Evolutionary conservation across 2,888 invertebrate species (phyloP).

Genomic region (Rhagophthalmus giganteus): DNA sequence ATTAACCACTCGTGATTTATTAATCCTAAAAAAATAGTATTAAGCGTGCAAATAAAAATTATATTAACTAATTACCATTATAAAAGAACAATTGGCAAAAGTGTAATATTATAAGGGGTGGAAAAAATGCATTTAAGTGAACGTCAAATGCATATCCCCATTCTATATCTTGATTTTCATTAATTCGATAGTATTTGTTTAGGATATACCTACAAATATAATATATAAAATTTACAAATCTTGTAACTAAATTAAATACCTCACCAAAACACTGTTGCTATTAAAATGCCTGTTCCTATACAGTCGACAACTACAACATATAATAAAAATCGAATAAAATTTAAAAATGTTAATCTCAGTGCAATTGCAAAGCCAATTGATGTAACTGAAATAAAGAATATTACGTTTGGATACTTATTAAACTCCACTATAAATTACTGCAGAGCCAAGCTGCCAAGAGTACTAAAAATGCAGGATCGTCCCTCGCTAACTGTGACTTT

Average conservation of each 20-base stretch:
- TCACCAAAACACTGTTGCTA: constrained; percentile 89
- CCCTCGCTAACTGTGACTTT: constrained; percentile 97
- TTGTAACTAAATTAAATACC: constrained; percentile 29
- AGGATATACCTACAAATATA: constrained; percentile 71
- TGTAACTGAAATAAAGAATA: constrained; percentile 70
- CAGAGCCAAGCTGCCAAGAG: constrained; percentile 83
- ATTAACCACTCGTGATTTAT: constrained; percentile 77
- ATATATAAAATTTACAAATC: constrained; percentile 5
- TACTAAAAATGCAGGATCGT: constrained; percentile 98
- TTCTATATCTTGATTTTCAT: constrained; percentile 82
- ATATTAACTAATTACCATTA: constrained; percentile 62
- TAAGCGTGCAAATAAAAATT: too few species aligned
- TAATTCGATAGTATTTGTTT: constrained; percentile 75
- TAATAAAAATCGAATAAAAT: constrained; percentile 80
- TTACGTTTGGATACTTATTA: background rate
- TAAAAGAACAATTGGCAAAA: constrained; percentile 89
- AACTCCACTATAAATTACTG: constrained; percentile 59
- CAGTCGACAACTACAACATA: constrained; percentile 96
- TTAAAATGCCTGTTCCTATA: constrained; percentile 81
- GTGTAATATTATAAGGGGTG: constrained; percentile 91
- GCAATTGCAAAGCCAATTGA: constrained; percentile 87
- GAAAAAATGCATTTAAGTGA: constrained; percentile 97
- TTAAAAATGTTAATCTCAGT: constrained; percentile 67
- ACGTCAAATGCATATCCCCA: constrained; percentile 99
- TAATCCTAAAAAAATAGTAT: constrained; percentile 76